These are phyloP conservation scores for Pterocles burchelli DNA, from an alignment of 2,113 vertebrate species.

Conservation along the genomic window DNA sequence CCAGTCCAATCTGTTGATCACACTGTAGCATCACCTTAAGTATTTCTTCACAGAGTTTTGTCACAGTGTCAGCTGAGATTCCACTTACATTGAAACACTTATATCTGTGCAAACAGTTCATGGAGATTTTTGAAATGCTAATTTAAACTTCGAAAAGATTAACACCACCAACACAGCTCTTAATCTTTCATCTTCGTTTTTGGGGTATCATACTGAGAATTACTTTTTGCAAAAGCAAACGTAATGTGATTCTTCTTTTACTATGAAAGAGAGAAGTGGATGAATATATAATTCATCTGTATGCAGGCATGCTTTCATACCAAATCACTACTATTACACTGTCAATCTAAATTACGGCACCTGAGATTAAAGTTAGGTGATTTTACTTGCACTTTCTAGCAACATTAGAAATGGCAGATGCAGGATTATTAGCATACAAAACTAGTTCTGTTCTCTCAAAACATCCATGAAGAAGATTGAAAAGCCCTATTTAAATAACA, in stretches of 20 bases:
- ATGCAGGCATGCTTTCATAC: not conserved
- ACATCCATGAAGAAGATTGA: not conserved
- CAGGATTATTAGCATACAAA: not conserved
- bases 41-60: not conserved
- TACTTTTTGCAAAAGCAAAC: not conserved
- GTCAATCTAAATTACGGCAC: conserved; percentile 8
- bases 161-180: not conserved
- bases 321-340: not conserved
- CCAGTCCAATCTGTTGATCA: not conserved
- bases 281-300: not conserved
- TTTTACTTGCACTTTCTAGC: not conserved
- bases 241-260: not conserved
- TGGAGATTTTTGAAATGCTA: not conserved
- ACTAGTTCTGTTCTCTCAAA: not conserved
- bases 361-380: not conserved
- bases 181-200: not conserved
- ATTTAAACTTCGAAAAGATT: not conserved
- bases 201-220: not conserved
- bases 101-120: not conserved
- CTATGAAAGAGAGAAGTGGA: not conserved
- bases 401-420: not conserved
- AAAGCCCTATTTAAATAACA: not conserved
- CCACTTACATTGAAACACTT: not conserved
- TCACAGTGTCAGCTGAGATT: not conserved
- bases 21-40: accelerated